Conservation (phyloP, 53 echinoderm and acorn worm species). For the Crossaster papposus region DNA sequence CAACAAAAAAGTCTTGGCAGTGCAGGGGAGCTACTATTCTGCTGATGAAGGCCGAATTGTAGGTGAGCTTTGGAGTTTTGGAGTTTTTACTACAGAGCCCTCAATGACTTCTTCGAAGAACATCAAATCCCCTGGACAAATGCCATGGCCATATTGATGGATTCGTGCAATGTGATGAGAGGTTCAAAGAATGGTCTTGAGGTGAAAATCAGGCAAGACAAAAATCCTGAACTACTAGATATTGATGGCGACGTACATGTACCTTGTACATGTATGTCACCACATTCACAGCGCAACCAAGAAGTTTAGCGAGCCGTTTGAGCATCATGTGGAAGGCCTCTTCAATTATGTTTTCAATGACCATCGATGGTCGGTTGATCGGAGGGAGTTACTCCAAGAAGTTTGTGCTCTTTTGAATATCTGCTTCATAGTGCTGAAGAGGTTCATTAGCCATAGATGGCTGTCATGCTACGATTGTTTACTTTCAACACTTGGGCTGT, state of each 20-base stretch:
- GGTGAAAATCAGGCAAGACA: constrained; percentile 2
- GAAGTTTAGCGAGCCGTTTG: constrained; percentile 47
- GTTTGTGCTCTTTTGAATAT: constrained; percentile 35
- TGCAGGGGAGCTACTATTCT: constrained; percentile 48
- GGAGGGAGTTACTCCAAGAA: constrained; percentile 14
- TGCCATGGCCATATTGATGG: constrained; percentile 39
- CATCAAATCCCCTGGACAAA: constrained; percentile 53
- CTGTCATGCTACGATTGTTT: constrained; percentile 49
- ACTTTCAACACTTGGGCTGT: constrained; percentile 36
- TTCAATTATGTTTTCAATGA: constrained; percentile 57
- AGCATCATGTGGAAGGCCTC: constrained; percentile 57
- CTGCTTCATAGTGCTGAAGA: constrained; percentile 50
- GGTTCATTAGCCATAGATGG: constrained; percentile 45
- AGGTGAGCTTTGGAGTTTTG: constrained; percentile 11
- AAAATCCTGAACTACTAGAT: constrained; percentile 45
- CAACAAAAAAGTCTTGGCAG: constrained; percentile 47
- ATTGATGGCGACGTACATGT: constrained; percentile 74
- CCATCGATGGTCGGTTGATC: constrained; percentile 43
- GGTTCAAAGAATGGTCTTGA: constrained; percentile 60
- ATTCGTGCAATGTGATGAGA: constrained; percentile 57
- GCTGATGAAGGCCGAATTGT: neutral
- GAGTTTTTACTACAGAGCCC: constrained; percentile 27
- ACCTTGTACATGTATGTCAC: too few species aligned
- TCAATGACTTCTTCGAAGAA: constrained; percentile 4
- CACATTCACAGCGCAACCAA: constrained; percentile 65